Conservation (phyloP, 2,888 invertebrate species). For the Cecidostiba fungosa region DNA sequence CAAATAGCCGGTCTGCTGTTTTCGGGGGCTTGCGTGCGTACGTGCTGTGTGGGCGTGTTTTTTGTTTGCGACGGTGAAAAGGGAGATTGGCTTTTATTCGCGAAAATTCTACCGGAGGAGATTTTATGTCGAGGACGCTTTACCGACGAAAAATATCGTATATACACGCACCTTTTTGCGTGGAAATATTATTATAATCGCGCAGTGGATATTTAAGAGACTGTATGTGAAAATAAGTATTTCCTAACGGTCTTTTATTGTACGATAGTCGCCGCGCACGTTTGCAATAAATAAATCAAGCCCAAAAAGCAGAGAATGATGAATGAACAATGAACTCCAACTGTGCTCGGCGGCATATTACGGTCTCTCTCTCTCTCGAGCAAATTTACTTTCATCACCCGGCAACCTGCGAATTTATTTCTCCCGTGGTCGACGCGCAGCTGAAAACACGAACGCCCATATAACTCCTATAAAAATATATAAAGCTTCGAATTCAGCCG, state of each 20-base stretch:
- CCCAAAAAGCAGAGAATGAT: not conserved
- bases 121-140: too few species aligned
- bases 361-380: not conserved
- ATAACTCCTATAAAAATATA: not conserved
- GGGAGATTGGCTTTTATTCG: slow-evolving; percentile 25
- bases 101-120: not conserved
- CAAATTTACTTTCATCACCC: not conserved
- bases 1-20: slow-evolving; percentile 52
- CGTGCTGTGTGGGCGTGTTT: not conserved
- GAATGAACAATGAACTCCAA: slow-evolving; percentile 3
- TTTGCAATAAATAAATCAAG: not conserved
- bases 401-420: slow-evolving; percentile 4
- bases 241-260: not conserved
- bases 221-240: too few species aligned
- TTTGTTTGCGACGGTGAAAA: not conserved
- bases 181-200: too few species aligned
- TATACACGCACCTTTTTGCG: not conserved
- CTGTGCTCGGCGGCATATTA: not conserved
- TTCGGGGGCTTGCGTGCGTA: not conserved
- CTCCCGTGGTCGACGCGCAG: not conserved
- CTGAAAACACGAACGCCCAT: slow-evolving; percentile 15
- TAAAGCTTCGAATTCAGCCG: not conserved
- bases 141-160: not conserved
- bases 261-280: too few species aligned
- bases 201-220: too few species aligned